Base-by-base conservation (phyloP, 2,113 vertebrate species). In the Nesogale talazaci region DNA sequence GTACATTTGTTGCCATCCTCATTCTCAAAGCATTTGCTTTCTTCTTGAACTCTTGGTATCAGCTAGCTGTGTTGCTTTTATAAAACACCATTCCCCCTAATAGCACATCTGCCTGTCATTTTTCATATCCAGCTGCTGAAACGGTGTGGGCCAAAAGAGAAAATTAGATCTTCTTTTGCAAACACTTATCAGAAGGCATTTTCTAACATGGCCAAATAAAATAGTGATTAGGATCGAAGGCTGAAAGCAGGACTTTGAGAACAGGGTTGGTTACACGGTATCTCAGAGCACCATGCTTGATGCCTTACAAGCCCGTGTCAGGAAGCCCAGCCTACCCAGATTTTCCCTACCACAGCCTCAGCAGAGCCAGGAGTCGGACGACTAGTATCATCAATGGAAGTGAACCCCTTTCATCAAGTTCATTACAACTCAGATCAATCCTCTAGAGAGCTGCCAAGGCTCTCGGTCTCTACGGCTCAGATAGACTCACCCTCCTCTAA, bases 101-200 rank as follows among this genome's bases (percentile, higher is more conserved):
- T n/a, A 65, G 6, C 52, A 42, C 1, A 29, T 15, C 31, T n/a
- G 75, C 63, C 70, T 76, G 25, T 15, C 42, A 9, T 6, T 83
- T 86, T 93, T 70, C 31, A 52, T 87, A 88, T 61, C 40, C 78
- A 72, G 65, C 17, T 59, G 91, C 86, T n/a, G 76, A 91, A 52
- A 80, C 29, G 1, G 1, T 27, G 29, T 3, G 87, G 42, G 9
- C 34, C 63, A 27, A 74, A 72, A 84, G 34, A 90, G 67, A 22
- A 63, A 4, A 69, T 36, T 20, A 85, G 34, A 69, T 57, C 40
- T 34, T 70, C 59, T 85, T 89, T 90, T 88, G 8, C 36, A 81
- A 88, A 85, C 63, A 65, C 29, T 22, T 27, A 69, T 31, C 36
- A 38, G 34, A 77, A 76, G 67, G 23, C 46, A 63, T 70, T 38